Conservation (phyloP, 2,888 invertebrate species). For the Andrena bucephala region DNA sequence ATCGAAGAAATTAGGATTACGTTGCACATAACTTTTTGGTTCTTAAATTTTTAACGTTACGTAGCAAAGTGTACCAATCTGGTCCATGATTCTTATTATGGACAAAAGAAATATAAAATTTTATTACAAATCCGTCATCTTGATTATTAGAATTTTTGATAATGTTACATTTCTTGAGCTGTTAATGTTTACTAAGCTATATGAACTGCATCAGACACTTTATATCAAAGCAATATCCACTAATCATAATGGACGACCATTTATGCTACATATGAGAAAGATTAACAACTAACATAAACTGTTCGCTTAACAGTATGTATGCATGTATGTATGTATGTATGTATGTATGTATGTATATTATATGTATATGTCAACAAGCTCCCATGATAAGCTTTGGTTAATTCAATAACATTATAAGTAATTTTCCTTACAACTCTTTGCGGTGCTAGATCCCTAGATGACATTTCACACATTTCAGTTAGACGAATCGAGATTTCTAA, state of each 20-base stretch:
- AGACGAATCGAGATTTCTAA: conserved; percentile 40
- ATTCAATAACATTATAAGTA: conserved; percentile 67
- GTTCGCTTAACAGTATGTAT: conserved; percentile 78
- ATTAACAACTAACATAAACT: conserved; percentile 83
- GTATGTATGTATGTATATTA: too few relatives aligned
- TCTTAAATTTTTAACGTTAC: conserved; percentile 64
- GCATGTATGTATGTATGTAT: too few relatives aligned
- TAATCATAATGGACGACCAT: conserved; percentile 82
- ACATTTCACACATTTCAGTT: conserved; percentile 53
- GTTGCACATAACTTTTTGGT: conserved; percentile 75
- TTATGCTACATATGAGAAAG: conserved; percentile 80
- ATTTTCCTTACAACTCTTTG: conserved; percentile 67
- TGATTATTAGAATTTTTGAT: conserved; percentile 53
- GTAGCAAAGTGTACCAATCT: conserved; percentile 67
- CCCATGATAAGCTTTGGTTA: conserved; percentile 74
- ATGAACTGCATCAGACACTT: conserved; percentile 74
- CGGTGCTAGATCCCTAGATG: conserved; percentile 68
- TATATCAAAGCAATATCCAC: conserved; percentile 80
- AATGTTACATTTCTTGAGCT: conserved; percentile 73
- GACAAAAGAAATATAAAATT: conserved; percentile 38
- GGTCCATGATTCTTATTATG: conserved; percentile 43
- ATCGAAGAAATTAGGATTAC: conserved; percentile 75
- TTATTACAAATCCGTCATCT: conserved; percentile 46
- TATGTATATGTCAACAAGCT: conserved; percentile 77
- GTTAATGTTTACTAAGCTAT: conserved; percentile 76